A percentile compares a stretch with the other conserved stretches of the same genome.
phyloP scores from a whole-genome alignment of 2,797 vertebrate genomes.

The Poeciliopsis infans region DNA sequence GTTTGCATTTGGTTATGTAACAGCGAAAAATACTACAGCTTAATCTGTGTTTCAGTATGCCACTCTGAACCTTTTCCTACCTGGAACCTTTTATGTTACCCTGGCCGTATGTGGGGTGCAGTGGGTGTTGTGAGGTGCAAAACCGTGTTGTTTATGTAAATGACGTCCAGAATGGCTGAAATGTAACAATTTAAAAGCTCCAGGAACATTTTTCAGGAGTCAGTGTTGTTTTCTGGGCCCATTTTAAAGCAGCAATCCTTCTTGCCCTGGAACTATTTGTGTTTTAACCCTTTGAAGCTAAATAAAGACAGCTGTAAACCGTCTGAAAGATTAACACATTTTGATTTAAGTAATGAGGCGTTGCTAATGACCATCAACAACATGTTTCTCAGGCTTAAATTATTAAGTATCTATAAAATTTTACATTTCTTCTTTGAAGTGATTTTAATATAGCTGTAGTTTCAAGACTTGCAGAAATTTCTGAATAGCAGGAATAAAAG shows the following conservation, averaged over 20 bases:
- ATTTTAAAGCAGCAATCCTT: not conserved
- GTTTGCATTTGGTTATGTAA: constrained; percentile 5
- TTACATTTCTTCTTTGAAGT: not conserved
- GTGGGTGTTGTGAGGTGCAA: not conserved
- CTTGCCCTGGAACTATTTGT: not conserved
- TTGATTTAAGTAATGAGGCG: not conserved
- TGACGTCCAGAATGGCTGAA: not conserved
- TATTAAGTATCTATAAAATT: not conserved
- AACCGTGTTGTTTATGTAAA: not conserved
- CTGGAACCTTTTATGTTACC: not conserved
- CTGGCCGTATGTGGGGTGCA: not conserved
- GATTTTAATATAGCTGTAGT: not conserved
- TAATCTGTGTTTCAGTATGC: not conserved
- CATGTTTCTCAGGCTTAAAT: not conserved
- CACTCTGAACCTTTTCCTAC: not conserved
- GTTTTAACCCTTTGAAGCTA: not conserved
- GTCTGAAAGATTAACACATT: not conserved
- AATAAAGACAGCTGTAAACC: too few species aligned
- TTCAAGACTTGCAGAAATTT: not conserved
- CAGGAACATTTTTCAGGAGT: not conserved
- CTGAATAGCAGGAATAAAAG: not conserved
- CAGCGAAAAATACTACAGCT: not conserved
- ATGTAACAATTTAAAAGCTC: not conserved
- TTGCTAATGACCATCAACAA: not conserved
- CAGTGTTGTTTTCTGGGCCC: not conserved